These are phyloP conservation scores for Melolontha melolontha DNA, from an alignment of 2,888 invertebrate genomes.

Conservation along the genomic window DNA sequence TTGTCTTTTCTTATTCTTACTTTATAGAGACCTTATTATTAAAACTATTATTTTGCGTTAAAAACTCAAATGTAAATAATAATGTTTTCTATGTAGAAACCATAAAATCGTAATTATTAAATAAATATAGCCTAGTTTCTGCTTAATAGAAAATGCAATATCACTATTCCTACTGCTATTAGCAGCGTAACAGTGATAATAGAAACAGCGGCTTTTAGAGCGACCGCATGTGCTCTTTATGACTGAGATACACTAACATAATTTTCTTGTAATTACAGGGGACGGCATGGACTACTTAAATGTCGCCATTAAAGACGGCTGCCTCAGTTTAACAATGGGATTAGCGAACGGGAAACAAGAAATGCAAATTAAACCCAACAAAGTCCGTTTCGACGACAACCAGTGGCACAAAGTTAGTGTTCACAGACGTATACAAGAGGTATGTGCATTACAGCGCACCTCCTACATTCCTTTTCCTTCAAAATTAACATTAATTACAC, in stretches of 20 bases:
- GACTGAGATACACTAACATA: slow-evolving; percentile 21
- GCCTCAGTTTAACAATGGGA: slow-evolving; percentile 89
- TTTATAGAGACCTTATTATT: no score
- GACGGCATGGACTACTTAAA: slow-evolving; percentile 91
- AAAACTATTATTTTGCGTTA: no score
- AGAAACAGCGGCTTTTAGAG: background rate
- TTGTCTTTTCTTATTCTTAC: no score
- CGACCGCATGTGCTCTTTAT: slow-evolving; percentile 25
- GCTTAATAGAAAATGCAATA: slow-evolving; percentile 15
- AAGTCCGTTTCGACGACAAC: slow-evolving; percentile 93
- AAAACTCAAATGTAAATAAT: no score
- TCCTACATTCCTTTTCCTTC: slow-evolving; percentile 17
- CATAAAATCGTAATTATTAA: no score
- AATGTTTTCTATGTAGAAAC: no score
- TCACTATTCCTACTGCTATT: slow-evolving; percentile 1
- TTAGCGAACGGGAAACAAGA: slow-evolving; percentile 91
- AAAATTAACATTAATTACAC: slow-evolving; percentile 37
- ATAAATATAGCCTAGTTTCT: background rate
- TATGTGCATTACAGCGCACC: slow-evolving; percentile 61
- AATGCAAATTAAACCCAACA: slow-evolving; percentile 88
- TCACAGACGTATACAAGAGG: slow-evolving; percentile 91
- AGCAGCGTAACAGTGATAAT: slow-evolving; percentile 4
- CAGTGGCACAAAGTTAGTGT: slow-evolving; percentile 96
- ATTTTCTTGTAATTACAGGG: slow-evolving; percentile 68
- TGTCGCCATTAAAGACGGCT: slow-evolving; percentile 89